A percentile compares a stretch with the other conserved stretches of the same genome.
Evolutionary conservation across 2,113 vertebrate species (phyloP).

Genomic region (Bucco capensis): DNA sequence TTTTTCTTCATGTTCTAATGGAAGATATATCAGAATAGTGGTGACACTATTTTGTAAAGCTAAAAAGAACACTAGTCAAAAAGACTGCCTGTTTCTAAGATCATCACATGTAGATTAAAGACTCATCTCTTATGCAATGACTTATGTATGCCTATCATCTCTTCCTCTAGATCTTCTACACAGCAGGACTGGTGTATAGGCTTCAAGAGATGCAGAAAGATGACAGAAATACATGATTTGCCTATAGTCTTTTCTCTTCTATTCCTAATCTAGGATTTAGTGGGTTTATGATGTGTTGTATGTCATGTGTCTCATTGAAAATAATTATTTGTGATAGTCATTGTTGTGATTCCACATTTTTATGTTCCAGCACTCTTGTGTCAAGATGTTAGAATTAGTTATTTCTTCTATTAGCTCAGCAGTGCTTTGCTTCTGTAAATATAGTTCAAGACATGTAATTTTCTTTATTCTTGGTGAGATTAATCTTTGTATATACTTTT

Average conservation of each 20-base stretch:
- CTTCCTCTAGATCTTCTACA: background rate
- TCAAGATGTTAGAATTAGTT: background rate
- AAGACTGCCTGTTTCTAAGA: conserved; percentile 16
- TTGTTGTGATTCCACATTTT: background rate
- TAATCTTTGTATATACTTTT: conserved; percentile 21
- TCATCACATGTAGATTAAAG: conserved; percentile 44
- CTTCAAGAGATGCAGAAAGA: conserved; percentile 11
- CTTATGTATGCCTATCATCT: conserved; percentile 43
- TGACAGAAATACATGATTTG: conserved; percentile 55
- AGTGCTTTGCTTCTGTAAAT: background rate
- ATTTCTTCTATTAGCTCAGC: background rate
- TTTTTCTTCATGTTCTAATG: background rate
- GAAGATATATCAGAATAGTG: conserved; percentile 7
- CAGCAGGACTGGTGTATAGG: conserved; percentile 9
- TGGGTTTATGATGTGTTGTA: background rate
- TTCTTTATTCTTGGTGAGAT: conserved; percentile 41
- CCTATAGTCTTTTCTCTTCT: conserved; percentile 6
- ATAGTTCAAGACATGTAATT: conserved; percentile 16
- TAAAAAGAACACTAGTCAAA: conserved; percentile 40
- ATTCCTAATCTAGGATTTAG: conserved; percentile 13
- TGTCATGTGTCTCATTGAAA: background rate
- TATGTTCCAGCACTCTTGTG: background rate
- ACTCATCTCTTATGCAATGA: conserved; percentile 19
- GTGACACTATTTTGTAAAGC: conserved; percentile 51
- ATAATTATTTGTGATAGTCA: background rate